Conservation (phyloP, 37 sponge, comb jelly and placozoan species). For the Haliclona indistincta region DNA sequence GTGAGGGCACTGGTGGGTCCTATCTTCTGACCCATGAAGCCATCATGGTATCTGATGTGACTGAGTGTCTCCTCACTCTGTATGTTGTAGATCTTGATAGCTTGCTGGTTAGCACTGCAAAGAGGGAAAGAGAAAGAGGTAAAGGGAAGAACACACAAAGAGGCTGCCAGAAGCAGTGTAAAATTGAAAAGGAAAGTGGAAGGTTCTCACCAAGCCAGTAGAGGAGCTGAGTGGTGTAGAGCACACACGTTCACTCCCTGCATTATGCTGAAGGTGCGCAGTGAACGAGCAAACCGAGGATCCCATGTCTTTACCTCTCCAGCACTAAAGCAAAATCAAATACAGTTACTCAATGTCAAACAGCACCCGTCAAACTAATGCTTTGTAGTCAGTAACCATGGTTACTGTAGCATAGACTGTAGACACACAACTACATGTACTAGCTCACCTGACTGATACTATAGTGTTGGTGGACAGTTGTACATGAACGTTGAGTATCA, state of each 20-base stretch:
- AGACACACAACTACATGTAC: not conserved
- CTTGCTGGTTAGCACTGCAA: constrained; percentile 52
- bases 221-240: constrained; percentile 57
- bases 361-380: too few species aligned
- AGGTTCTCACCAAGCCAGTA: constrained; percentile 67
- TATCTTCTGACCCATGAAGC: constrained; percentile 95
- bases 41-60: constrained; percentile 87
- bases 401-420: too few species aligned
- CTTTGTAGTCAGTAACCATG: too few species aligned
- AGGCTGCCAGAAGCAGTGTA: not conserved
- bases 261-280: constrained; percentile 24
- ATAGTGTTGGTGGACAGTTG: constrained; percentile 59
- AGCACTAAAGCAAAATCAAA: constrained; percentile 36
- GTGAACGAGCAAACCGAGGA: constrained; percentile 52
- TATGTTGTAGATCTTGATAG: constrained; percentile 78
- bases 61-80: constrained; percentile 59
- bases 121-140: not conserved
- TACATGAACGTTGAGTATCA: constrained; percentile 72
- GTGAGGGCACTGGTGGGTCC: constrained; percentile 77
- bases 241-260: constrained; percentile 59
- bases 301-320: constrained; percentile 88
- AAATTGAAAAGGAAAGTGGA: not conserved
- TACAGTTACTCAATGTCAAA: too few species aligned
- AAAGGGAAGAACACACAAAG: not conserved
- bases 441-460: constrained; percentile 67